Evolutionary conservation across 2,888 invertebrate genomes (phyloP), one percentile per base, ranked within the genome.

Genomic region (Plutella xylostella): DNA sequence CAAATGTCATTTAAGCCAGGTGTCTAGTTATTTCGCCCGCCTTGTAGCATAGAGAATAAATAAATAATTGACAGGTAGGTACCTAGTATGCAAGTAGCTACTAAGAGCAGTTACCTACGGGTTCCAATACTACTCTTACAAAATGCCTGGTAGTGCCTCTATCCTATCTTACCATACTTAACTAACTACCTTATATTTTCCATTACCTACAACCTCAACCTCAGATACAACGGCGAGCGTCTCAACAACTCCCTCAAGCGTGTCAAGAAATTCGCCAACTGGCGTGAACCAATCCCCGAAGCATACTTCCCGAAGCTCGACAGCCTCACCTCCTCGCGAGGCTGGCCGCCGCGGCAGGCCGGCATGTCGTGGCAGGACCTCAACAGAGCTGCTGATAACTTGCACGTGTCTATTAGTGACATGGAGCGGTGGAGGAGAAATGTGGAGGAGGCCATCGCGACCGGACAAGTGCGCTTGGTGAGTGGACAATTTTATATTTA

Each of bases 281-380:
- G 90, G 68, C 85, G 88, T 9, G 89, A 88, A 4, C 87, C 90
- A 0, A 89, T 94, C 42, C 73, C 84, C 0, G 93, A 94, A 63
- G 93, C 90, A 0, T 94, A 94, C 62, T 94, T 90, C 73, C 91
- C 93, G 0, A 94, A 94, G 73, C 73, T 94, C 31, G 89, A 93
- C 68, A 90, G 90, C 49, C 68, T 89, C 54, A 89, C 87, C 1
- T 84, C 87, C 33, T 90, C 91, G 44, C 87, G 92, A 19, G 87
- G 89, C 0, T 93, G 90, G 87, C 91, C 93, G 0, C 86, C 91
- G 1, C 86, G 93, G 25, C 86, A 88, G 15, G 73, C 86, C 15
- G 86, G 87, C 50, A 86, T 89, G 59, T 48, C 55, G 1, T 78
- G 92, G 49, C 73, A 84, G 50, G 89, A 93, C 68, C 59, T 93